Conservation (phyloP, 2,888 invertebrate genomes). For the Lepidocyrtinus sp. region DNA sequence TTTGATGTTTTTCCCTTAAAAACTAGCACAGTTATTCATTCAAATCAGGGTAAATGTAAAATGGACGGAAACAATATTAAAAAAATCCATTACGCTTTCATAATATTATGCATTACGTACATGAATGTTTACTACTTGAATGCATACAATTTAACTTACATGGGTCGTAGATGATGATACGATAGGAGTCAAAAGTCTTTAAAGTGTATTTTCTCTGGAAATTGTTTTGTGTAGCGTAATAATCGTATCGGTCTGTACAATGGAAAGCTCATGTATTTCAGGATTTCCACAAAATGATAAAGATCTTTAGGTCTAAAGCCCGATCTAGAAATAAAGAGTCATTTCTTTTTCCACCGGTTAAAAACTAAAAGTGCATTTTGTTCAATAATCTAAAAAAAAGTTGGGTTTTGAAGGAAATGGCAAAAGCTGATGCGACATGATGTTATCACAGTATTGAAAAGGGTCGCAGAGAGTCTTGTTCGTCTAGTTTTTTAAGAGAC, state of each 20-base stretch:
- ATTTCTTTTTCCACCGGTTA: slow-evolving; percentile 36
- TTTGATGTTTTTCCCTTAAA: too few species aligned
- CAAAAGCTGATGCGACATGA: slow-evolving; percentile 65
- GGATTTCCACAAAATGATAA: slow-evolving; percentile 46
- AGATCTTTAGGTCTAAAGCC: slow-evolving; percentile 2
- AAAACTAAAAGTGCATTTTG: slow-evolving; percentile 32
- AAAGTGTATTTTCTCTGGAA: too few species aligned
- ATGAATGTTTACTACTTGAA: slow-evolving; percentile 31
- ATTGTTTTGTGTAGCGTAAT: too few species aligned
- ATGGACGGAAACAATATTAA: slow-evolving; percentile 42
- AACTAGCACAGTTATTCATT: too few species aligned
- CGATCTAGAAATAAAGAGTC: slow-evolving; percentile 26
- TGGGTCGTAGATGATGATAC: slow-evolving; percentile 1
- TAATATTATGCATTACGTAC: slow-evolving; percentile 11
- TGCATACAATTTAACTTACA: slow-evolving; percentile 31
- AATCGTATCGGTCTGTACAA: too few species aligned
- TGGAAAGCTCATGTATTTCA: slow-evolving; percentile 51
- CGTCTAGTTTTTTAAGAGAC: slow-evolving; percentile 24
- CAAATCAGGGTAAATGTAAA: too few species aligned
- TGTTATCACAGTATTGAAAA: slow-evolving; percentile 49
- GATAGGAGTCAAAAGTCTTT: too few species aligned
- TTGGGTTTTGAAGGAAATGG: slow-evolving; percentile 51
- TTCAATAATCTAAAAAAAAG: too few species aligned
- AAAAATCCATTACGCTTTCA: slow-evolving; percentile 27
- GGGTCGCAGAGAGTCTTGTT: too few species aligned